Evolutionary conservation across 2,113 vertebrate species (phyloP), one percentile per base, ranked within the genome.

Genomic region (Brachyhypopomus occidentalis): DNA sequence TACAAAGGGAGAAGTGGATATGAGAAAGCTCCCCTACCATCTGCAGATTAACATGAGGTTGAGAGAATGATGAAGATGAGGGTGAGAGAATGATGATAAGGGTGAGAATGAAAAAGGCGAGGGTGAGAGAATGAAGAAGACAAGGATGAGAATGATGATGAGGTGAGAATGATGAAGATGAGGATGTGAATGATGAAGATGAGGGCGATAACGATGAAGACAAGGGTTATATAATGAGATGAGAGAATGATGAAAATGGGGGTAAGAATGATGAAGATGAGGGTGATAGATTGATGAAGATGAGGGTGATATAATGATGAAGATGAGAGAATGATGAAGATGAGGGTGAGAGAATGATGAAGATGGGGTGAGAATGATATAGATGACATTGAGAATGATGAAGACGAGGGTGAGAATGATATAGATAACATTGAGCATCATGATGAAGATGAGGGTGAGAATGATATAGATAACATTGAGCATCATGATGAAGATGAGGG

Each of bases 261-360:
- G 30, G 3, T 30, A 3, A 30, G 30, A 30, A 30, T 30, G 30
- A 30, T 30, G 3, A 30, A 30, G 30, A 30, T 30, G 3, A 30
- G 30, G 30, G 30, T 30, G 30, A 30, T 1, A 30, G 30, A 30
- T 2, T 30, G 5, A 77, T 55, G 1, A 58, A 78, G 41, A 36
- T 11, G 41, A 34, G 41, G 41, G 41, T 12, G 2, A 52, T 16
- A 45, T n/a, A 8, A 8, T 8, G 45, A 14, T 6, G 64, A 55
- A 78, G 58, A 59, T 8, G 2, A 41, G 23, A 48, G 23, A 5
- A 17, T 5, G 48, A 12, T 2, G 66, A 56, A 76, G 59, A 60
- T 62, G n/a, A 78, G 83, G 19, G 80, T 41, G 56, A 58, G 76
- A 62, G 52, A 87, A 62, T n/a, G n/a, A n/a, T 87, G 84, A 38